Conservation (phyloP, 2,888 invertebrate genomes). For the Panopea generosa region DNA sequence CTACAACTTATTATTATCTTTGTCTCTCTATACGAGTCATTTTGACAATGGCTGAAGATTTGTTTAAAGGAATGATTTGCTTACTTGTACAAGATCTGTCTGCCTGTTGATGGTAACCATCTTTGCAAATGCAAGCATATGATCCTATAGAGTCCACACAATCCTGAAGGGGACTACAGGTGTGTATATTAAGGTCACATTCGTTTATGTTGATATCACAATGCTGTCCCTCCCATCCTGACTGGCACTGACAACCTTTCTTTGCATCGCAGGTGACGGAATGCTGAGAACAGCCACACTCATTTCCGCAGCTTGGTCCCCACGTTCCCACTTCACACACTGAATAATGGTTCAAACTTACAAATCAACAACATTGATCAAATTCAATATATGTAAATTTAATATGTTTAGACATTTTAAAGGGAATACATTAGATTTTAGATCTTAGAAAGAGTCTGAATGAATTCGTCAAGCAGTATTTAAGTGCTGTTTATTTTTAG, state of each 20-base stretch:
- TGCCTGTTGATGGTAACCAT: constrained; percentile 38
- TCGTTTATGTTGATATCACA: constrained; percentile 52
- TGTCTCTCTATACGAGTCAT: too few species aligned
- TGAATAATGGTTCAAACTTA: constrained; percentile 7
- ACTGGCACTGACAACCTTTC: constrained; percentile 38
- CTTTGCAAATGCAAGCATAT: constrained; percentile 54
- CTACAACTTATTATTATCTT: too few species aligned
- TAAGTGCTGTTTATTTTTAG: too few species aligned
- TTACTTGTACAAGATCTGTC: constrained; percentile 48
- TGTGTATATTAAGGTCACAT: constrained; percentile 20
- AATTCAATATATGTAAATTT: not conserved
- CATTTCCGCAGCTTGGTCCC: constrained; percentile 33
- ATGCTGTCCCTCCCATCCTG: constrained; percentile 36
- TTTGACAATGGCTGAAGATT: too few species aligned
- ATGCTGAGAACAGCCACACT: constrained; percentile 26
- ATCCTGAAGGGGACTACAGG: constrained; percentile 26
- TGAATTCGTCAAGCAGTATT: too few species aligned
- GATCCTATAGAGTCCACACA: constrained; percentile 59
- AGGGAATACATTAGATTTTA: too few species aligned
- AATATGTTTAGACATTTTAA: not conserved
- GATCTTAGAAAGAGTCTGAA: too few species aligned
- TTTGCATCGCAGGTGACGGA: constrained; percentile 25
- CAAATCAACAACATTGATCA: not conserved
- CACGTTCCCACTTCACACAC: constrained; percentile 35
- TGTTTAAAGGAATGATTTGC: not conserved